Percentiles rank a stretch among this genome's conserved stretches.
Evolutionary conservation across 1,140 invertebrate species (phyloP).

Genomic region (Druon quercuslanigerum): DNA sequence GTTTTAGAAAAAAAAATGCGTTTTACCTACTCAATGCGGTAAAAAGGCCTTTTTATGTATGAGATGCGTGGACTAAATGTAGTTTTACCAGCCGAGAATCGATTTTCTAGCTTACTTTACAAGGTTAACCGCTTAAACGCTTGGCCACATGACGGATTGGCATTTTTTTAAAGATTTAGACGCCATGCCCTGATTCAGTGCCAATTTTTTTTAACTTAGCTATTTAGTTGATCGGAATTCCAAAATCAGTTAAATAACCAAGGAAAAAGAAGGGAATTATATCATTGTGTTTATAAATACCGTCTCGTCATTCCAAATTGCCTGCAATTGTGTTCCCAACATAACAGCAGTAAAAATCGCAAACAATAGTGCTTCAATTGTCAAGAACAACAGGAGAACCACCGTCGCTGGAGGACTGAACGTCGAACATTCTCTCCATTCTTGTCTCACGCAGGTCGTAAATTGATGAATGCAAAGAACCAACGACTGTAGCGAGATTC

Average conservation of each 20-base stretch:
- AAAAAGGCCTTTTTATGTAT: too few species aligned
- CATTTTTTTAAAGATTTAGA: too few species aligned
- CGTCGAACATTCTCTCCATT: constrained; percentile 95
- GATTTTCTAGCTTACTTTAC: too few species aligned
- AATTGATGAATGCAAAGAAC: constrained; percentile 96
- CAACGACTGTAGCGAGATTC: constrained; percentile 95
- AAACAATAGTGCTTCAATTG: constrained; percentile 97
- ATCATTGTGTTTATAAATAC: constrained; percentile 76
- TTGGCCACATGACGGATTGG: too few species aligned
- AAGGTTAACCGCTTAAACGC: too few species aligned
- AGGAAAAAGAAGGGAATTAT: constrained; percentile 31
- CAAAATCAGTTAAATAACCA: neutral
- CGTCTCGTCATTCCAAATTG: constrained; percentile 99
- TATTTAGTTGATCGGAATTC: too few species aligned
- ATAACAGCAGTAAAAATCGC: constrained; percentile 99
- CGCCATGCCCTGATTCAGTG: too few species aligned
- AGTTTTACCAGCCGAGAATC: too few species aligned
- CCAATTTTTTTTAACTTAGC: too few species aligned
- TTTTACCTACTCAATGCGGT: too few species aligned
- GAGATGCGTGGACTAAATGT: too few species aligned
- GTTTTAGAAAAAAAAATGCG: too few species aligned
- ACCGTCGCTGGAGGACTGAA: constrained; percentile 97
- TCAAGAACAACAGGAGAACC: constrained; percentile 94
- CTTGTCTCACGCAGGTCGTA: constrained; percentile 92
- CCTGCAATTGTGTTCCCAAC: constrained; percentile 97